Percentiles rank a stretch among this genome's conserved stretches.
Evolutionary conservation across 2,113 vertebrate genomes (phyloP).

Genomic region (Marmota monax): DNA sequence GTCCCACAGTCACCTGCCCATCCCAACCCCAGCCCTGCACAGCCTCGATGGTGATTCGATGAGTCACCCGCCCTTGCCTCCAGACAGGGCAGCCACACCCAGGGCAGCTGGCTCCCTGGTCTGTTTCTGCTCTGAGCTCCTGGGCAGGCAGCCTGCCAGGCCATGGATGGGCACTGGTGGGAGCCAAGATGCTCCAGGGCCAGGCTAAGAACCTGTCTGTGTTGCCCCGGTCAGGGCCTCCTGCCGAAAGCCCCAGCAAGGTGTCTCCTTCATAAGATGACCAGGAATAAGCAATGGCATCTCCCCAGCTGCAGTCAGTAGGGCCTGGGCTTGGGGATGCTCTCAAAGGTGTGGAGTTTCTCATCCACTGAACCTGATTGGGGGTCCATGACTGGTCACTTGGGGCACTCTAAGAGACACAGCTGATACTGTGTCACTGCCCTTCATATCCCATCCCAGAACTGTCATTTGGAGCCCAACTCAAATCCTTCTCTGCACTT

Average conservation of each 20-base stretch:
- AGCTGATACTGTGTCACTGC: no score
- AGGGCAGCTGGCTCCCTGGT: conserved; percentile 60
- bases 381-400: accelerated
- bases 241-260: neutral
- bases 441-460: no score
- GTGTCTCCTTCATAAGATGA: neutral
- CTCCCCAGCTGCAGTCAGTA: neutral
- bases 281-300: accelerated
- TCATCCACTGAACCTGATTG: accelerated
- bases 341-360: neutral
- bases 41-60: conserved; percentile 56
- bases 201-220: neutral
- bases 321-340: neutral
- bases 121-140: conserved; percentile 67
- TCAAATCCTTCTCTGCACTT: neutral
- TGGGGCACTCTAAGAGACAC: neutral
- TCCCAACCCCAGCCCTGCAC: conserved; percentile 38
- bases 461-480: neutral
- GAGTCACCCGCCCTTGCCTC: conserved; percentile 74
- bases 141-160: conserved; percentile 66
- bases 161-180: neutral
- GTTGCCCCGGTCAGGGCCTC: neutral
- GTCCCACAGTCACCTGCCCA: conserved; percentile 65
- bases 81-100: conserved; percentile 78
- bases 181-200: conserved; percentile 33